Base-by-base conservation (phyloP, 2,888 invertebrate genomes). In the Ichneumoninae sp. region DNA sequence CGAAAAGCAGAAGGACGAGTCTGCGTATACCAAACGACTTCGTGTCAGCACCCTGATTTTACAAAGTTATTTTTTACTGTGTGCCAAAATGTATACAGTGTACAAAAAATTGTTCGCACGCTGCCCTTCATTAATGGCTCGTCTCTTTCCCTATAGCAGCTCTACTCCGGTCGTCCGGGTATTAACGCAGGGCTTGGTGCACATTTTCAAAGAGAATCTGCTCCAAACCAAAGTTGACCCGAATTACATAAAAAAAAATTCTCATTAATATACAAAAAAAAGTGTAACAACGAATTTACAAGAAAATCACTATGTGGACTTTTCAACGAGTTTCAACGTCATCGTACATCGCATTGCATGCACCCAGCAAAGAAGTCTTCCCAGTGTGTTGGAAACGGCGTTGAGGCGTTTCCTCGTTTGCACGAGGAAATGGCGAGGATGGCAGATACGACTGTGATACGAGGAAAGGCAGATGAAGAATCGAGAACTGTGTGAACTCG, bases 401-500 rank as follows among this genome's bases (percentile, higher is more conserved):
- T 54, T 54, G 52, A 54, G 19, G 7, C 52, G 52, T 19, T 19
- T 19, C 19, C 19, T 19, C 19, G 52, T 7, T 19, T 33, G 30
- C 16, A 16, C 5, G 30, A 62, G n/a, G 33, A 62, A 62, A 33
- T 33, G 16, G 16, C 26, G 30, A 33, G 33, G 62, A n/a, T 33
- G 33, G 13, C 33, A 33, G 62, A 33, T 16, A 33, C 16, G 62
- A 16, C 62, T 16, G 33, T 1, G 62, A 74, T 47, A 30, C 26
- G 60, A 74, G 62, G 47, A 74, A 60, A 74, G 26, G 30, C 30
- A n/a, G 60, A 71, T 57, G 71, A 62, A 30, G 40, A 60, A 47
- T 40, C n/a, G 30, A 26, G 74, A 62, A 74, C 47, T 47, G n/a
- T 33, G 74, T 74, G 74, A 74, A 60, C 62, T 60, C 60, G 74